Conservation (phyloP, 2,888 invertebrate species). For the Nysson spinosus region DNA sequence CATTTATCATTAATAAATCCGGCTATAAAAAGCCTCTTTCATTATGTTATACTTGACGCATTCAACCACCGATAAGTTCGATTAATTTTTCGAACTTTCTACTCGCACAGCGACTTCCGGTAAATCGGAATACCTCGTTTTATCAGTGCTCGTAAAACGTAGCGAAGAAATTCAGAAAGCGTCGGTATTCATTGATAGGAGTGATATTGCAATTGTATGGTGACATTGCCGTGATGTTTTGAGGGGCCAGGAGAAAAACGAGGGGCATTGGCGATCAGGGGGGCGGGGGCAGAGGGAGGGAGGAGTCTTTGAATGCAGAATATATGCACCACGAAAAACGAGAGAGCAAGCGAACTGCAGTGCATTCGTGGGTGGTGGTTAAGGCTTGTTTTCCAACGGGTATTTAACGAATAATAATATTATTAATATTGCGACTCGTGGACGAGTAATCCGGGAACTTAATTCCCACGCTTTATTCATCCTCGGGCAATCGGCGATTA, state of each 20-base stretch:
- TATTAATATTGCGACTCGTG: too few relatives aligned
- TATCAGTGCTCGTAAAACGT: slow-evolving; percentile 33
- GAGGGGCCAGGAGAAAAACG: slow-evolving; percentile 17
- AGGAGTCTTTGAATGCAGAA: slow-evolving; percentile 32
- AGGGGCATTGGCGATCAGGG: too few relatives aligned
- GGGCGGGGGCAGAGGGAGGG: background rate
- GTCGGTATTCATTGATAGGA: slow-evolving; percentile 31
- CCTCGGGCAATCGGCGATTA: too few relatives aligned
- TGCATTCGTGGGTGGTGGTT: slow-evolving; percentile 48
- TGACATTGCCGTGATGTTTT: slow-evolving; percentile 11
- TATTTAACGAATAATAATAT: too few relatives aligned
- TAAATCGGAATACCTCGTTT: slow-evolving; percentile 12
- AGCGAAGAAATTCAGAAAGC: slow-evolving; percentile 22
- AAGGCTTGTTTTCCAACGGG: slow-evolving; percentile 44
- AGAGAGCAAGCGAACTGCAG: slow-evolving; percentile 29
- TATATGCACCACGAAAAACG: slow-evolving; percentile 34
- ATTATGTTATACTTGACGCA: too few relatives aligned
- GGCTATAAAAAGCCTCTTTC: too few relatives aligned
- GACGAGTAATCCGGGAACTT: too few relatives aligned
- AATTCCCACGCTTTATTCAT: too few relatives aligned
- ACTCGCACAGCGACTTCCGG: slow-evolving; percentile 15
- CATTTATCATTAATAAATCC: too few relatives aligned
- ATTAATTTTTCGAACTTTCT: too few relatives aligned
- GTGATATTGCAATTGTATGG: slow-evolving; percentile 15
- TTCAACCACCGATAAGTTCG: too few relatives aligned